Percentiles rank a stretch among this genome's conserved stretches.
Conservation (phyloP, 2,888 invertebrate species). For the Colletes collaris region DNA sequence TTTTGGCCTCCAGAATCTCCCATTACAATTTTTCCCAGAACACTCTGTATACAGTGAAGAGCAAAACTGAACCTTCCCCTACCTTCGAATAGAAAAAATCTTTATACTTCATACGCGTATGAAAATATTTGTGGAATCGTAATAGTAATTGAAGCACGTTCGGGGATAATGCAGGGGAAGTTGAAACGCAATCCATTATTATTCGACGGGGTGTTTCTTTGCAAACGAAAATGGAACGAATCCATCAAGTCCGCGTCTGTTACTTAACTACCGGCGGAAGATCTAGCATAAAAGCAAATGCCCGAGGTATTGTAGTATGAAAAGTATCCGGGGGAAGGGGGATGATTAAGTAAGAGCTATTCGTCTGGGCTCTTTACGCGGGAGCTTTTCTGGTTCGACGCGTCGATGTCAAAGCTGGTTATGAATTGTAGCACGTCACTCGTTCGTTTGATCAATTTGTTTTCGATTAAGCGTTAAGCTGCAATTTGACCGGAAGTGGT, state of each 20-base stretch:
- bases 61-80: too few relatives aligned
- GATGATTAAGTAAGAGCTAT: not conserved
- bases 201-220: conserved; percentile 16
- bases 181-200: conserved; percentile 17
- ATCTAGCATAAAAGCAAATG: conserved; percentile 6
- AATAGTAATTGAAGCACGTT: conserved; percentile 27
- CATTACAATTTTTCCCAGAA: too few relatives aligned
- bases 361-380: conserved; percentile 1
- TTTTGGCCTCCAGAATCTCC: too few relatives aligned
- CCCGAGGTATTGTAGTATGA: conserved; percentile 11
- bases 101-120: not conserved
- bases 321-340: not conserved
- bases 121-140: not conserved
- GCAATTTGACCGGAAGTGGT: not conserved
- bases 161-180: not conserved
- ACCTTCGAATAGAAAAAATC: too few relatives aligned
- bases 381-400: not conserved
- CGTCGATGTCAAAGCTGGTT: not conserved
- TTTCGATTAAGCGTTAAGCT: conserved; percentile 7
- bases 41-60: too few relatives aligned
- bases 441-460: conserved; percentile 17
- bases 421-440: conserved; percentile 12
- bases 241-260: conserved; percentile 28
- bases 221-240: conserved; percentile 1
- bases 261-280: not conserved